phyloP scores from a whole-genome alignment of 2,113 vertebrate species.

The Odocoileus virginianus region DNA sequence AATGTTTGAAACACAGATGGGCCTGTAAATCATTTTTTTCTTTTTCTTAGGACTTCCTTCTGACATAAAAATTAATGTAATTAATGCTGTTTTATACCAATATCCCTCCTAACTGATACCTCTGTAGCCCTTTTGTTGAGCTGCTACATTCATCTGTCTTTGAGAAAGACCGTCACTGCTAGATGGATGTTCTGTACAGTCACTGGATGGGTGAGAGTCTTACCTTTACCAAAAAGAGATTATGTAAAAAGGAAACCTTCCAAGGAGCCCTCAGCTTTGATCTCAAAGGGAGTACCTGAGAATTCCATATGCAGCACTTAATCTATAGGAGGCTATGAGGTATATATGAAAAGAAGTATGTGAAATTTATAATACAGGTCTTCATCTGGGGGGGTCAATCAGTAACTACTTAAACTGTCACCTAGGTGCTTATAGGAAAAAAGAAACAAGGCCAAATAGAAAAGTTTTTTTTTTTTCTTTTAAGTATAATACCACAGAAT shows the following conservation, averaged over 20 bases:
- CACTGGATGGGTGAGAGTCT: not conserved
- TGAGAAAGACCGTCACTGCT: not conserved
- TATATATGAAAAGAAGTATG: slow-evolving; percentile 51
- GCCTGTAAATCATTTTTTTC: slow-evolving; percentile 68
- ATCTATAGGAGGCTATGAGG: not conserved
- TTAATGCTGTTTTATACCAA: not conserved
- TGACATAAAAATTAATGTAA: slow-evolving; percentile 48
- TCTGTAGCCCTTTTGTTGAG: not conserved
- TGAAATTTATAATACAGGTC: slow-evolving; percentile 5
- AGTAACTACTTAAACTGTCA: not conserved
- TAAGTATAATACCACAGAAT: not conserved
- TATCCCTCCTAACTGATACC: not conserved
- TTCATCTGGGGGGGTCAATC: slow-evolving; percentile 33
- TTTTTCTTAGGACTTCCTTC: slow-evolving; percentile 57
- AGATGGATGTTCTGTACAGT: not conserved
- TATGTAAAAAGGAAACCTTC: not conserved
- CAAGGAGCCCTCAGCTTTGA: not conserved
- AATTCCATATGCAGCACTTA: not conserved
- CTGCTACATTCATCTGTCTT: not conserved
- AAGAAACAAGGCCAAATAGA: not conserved
- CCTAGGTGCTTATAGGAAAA: not conserved
- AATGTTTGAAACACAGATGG: slow-evolving; percentile 59
- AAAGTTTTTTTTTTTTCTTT: not conserved
- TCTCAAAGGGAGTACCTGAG: not conserved
- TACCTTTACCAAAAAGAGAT: not conserved